A percentile compares a stretch with the other conserved stretches of the same genome.
Conservation (phyloP, 2,888 invertebrate species). For the Agrenia bidenticulata region DNA sequence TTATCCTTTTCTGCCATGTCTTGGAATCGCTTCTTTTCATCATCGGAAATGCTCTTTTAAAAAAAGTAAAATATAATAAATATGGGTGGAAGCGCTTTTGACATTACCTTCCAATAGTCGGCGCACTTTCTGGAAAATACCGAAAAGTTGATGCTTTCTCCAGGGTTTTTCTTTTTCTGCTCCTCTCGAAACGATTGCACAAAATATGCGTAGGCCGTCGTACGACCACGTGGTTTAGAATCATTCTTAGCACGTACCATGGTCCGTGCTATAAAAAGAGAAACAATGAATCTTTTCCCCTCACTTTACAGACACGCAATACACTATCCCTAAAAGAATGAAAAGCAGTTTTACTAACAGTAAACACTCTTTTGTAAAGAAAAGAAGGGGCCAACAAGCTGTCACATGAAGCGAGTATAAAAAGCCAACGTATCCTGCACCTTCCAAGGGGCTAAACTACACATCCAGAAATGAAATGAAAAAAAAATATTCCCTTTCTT, state of each 20-base stretch:
- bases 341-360: too few species aligned
- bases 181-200: slow-evolving; percentile 99
- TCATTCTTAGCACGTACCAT: slow-evolving; percentile 64
- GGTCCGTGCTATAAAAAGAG: too few species aligned
- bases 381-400: too few species aligned
- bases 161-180: slow-evolving; percentile 99
- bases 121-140: slow-evolving; percentile 99
- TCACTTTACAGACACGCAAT: too few species aligned
- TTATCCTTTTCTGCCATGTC: slow-evolving; percentile 99
- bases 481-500: too few species aligned
- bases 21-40: slow-evolving; percentile 97
- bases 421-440: too few species aligned
- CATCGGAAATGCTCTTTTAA: slow-evolving; percentile 92
- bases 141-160: slow-evolving; percentile 95
- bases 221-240: slow-evolving; percentile 86
- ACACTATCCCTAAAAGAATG: too few species aligned
- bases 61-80: slow-evolving; percentile 55
- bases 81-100: background rate
- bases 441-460: too few species aligned
- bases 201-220: slow-evolving; percentile 96
- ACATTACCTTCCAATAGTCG: slow-evolving; percentile 98
- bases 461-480: too few species aligned
- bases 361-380: too few species aligned
- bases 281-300: too few species aligned
- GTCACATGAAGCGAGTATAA: too few species aligned